A percentile compares a stretch with the other conserved stretches of the same genome.
Conservation (phyloP, 2,113 vertebrate species). For the Chloroceryle aenea region DNA sequence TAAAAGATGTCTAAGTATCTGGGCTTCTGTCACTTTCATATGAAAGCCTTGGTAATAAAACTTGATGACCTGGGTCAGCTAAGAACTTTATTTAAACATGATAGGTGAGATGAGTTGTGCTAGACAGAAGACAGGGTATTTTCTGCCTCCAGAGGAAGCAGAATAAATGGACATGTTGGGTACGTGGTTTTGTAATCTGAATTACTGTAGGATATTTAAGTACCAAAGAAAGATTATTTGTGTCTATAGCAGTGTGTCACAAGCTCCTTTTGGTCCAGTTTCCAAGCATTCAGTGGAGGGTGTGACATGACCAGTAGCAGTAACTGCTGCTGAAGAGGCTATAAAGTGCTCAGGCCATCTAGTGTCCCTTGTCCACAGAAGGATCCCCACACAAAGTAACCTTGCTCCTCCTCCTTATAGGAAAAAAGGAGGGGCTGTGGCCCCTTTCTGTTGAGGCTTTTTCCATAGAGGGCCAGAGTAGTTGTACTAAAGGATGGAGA, state of each 20-base stretch:
- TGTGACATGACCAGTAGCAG: not conserved
- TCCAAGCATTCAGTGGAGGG: not conserved
- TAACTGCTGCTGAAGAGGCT: not conserved
- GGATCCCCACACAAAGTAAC: not conserved
- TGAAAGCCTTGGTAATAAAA: not conserved
- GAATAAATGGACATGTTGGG: not conserved
- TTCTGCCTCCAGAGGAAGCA: not conserved
- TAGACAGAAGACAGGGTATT: not conserved
- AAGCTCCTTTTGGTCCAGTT: not conserved
- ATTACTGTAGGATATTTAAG: not conserved
- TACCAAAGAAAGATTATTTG: not conserved
- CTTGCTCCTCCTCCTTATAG: accelerated
- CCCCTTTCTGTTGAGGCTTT: not conserved
- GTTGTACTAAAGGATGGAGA: not conserved
- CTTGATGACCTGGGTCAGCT: not conserved
- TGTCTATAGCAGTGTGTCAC: not conserved
- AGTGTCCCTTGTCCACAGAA: not conserved
- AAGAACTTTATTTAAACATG: not conserved
- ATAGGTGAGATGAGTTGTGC: not conserved
- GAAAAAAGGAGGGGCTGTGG: not conserved
- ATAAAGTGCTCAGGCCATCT: not conserved
- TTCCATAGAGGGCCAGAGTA: not conserved
- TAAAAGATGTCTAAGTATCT: not conserved
- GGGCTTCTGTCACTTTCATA: not conserved
- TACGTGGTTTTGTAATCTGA: not conserved